Base-by-base conservation (phyloP, 2,797 vertebrate genomes). In the Pelochelys cantorii region DNA sequence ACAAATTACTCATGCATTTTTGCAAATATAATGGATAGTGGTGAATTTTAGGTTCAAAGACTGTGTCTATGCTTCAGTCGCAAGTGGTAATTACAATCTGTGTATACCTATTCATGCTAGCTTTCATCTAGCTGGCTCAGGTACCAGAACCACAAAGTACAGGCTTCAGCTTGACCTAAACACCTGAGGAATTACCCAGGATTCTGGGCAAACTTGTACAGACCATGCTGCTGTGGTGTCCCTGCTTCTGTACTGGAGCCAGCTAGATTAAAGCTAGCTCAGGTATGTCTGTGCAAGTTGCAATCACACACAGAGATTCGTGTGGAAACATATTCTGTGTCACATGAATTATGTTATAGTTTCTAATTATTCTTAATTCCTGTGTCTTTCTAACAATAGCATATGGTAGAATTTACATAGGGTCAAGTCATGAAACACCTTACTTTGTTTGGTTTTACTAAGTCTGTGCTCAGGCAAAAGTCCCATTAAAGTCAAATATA, bases 311-410 rank as follows among this genome's bases (percentile, higher is more conserved):
- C 62, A 18, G 31, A 18, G 31, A n/a, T 68, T 34, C 31, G 17
- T 18, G 9, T 34, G 31, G n/a, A 68, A 29, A 68, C 31, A 18
- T 68, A 68, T n/a, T 31, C 89, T 81, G 29, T 79, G 84, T 77
- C 2, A 60, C 4, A 0, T 84, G 85, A 87, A 88, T 84, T n/a
- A 84, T 77, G 29, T 81, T 89, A 87, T 42, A 62, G n/a, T 79
- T 95, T 86, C 62, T 88, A 95, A 91, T 74, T 91, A 17, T 34
- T 68, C 62, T 68, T 17, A 75, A 48, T 48, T 75, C 11, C 22
- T 37, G 25, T 60, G 71, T 53, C 88, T 93, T 81, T 85, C 89
- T 79, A 90, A 71, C 62, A 87, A 13, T 42, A 86, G 81, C 87
- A 91, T 87, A n/a, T 71, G 65, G 42, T 74, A 86, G 90, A 88